Base-by-base conservation (phyloP, 2,113 vertebrate species). In the Notarius quadriscutis region DNA sequence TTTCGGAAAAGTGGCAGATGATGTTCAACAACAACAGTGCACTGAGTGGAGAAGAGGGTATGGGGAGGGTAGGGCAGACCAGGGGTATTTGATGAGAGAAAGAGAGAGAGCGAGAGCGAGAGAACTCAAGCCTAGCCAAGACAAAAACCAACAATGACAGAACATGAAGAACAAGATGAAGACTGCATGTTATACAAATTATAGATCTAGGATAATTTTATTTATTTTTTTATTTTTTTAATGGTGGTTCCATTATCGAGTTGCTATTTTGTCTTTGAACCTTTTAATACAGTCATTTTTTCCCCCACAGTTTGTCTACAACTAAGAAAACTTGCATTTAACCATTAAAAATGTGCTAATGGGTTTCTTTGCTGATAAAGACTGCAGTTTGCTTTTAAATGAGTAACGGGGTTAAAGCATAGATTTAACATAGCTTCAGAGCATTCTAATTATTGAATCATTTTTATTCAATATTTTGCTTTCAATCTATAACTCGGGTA, bases 21-120 rank as follows among this genome's bases (percentile, higher is more conserved):
- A 89, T 93, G 89, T 90, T 58, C 27, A 27, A 89, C 65, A 80
- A 71, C 86, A 91, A 90, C 87, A 91, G 25, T 65, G 41, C 34
- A 51, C 50, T 25, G 50, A 82, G 48, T 18, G 25, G 53, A 30
- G 60, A 18, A 25, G 15, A 71, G 25, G 67, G 17, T 15, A 53
- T 60, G 17, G 30, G 20, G 2, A 25, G 62, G 74, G 62, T 50
- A 27, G 51, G 27, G 50, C 1, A 71, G 78, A 72, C 3, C 1
- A 7, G 41, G 34, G 60, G 34, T 17, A 51, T 53, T 53, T 50
- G n/a, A 83, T 83, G 53, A 53, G 53, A 53, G 53, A 53, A 1
- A 53, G 11, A 53, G 53, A 53, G 57, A 27, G 22, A 48, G 60
- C 50, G 89, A 91, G 90, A 85, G 92, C 92, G 80, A 77, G 41